Evolutionary conservation across 1,140 invertebrate species (phyloP).

Genomic region (Babylonia areolata): DNA sequence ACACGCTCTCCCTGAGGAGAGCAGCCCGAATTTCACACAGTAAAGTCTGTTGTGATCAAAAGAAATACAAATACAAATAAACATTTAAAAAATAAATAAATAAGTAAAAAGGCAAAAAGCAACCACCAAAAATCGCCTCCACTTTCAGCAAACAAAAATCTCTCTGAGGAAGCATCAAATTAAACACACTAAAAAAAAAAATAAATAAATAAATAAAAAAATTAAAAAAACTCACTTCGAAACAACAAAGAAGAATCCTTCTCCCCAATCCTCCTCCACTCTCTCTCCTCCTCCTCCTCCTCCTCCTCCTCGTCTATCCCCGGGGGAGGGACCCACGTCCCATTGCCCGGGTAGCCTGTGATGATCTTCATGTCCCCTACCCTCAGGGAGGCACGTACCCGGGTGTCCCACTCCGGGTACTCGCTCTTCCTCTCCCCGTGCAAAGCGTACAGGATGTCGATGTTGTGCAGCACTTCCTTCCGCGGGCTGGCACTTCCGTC

Average conservation of each 20-base stretch:
- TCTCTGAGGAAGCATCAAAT: too few species aligned
- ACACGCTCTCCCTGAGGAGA: too few species aligned
- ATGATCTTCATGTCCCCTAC: conserved; percentile 66
- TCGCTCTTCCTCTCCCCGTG: conserved; percentile 52
- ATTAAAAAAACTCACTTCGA: neutral
- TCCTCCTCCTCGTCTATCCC: neutral
- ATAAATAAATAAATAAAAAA: too few species aligned
- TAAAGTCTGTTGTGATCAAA: too few species aligned
- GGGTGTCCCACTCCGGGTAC: conserved; percentile 58
- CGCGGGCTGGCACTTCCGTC: conserved; percentile 53
- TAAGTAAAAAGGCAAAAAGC: too few species aligned
- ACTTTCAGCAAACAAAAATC: too few species aligned
- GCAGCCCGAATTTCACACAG: too few species aligned
- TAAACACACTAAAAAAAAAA: too few species aligned
- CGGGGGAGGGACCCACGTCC: conserved; percentile 35
- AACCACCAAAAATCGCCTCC: too few species aligned
- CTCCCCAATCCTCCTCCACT: neutral
- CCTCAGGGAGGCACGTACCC: conserved; percentile 60
- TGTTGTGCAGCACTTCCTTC: conserved; percentile 67
- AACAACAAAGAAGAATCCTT: neutral
- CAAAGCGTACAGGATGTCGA: conserved; percentile 54
- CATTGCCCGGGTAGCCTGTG: conserved; percentile 64
- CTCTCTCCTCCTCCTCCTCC: neutral
- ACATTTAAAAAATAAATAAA: too few species aligned
- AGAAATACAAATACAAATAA: too few species aligned